These are phyloP conservation scores for Melieria picta DNA, from an alignment of 2,888 invertebrate genomes.

Conservation along the genomic window DNA sequence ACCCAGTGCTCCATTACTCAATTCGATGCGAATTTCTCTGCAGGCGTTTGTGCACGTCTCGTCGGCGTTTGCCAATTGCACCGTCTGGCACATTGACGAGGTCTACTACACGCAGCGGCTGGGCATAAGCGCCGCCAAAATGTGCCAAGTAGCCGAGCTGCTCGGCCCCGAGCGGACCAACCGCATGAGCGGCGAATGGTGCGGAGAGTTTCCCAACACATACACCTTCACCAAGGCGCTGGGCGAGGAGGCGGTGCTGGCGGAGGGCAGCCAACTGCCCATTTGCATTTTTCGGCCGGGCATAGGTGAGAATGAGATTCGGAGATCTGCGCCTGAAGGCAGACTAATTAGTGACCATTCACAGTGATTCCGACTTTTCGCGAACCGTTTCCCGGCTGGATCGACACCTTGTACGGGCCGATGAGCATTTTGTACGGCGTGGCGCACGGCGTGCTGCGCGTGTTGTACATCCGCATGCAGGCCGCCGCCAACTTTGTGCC, in stretches of 20 bases:
- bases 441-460: slow-evolving; percentile 71
- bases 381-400: slow-evolving; percentile 73
- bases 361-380: slow-evolving; percentile 66
- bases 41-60: slow-evolving; percentile 73
- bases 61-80: slow-evolving; percentile 77
- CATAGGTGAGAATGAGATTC: slow-evolving; percentile 67
- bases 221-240: slow-evolving; percentile 79
- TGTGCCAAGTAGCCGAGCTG: slow-evolving; percentile 55
- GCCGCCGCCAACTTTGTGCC: slow-evolving; percentile 64
- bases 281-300: slow-evolving; percentile 75
- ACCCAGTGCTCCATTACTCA: slow-evolving; percentile 16
- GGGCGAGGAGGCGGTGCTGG: slow-evolving; percentile 72
- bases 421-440: slow-evolving; percentile 66
- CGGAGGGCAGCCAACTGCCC: slow-evolving; percentile 71
- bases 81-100: slow-evolving; percentile 60
- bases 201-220: slow-evolving; percentile 71
- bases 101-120: slow-evolving; percentile 58
- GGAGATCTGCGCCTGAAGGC: slow-evolving; percentile 1
- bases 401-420: slow-evolving; percentile 75
- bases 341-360: slow-evolving; percentile 17
- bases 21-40: too few species aligned
- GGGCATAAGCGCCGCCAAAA: slow-evolving; percentile 57
- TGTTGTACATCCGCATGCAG: slow-evolving; percentile 53
- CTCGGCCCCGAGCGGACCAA: slow-evolving; percentile 60
- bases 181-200: slow-evolving; percentile 50